Base-by-base conservation (phyloP, 2,888 invertebrate species). In the Cheilosia grossa region DNA sequence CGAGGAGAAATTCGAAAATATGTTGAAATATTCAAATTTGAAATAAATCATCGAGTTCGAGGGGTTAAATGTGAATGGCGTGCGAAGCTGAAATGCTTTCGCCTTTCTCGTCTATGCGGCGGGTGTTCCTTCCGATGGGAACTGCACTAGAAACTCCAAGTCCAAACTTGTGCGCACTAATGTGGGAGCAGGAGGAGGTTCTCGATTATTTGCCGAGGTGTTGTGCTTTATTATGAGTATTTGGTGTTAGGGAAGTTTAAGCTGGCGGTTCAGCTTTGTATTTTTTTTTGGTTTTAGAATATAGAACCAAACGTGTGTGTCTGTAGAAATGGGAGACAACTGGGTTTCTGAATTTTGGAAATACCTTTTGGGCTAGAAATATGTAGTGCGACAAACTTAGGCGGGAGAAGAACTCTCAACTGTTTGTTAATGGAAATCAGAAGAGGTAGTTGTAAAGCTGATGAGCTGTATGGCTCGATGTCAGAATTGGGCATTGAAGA, bases 11-110 rank as follows among this genome's bases (percentile, higher is more conserved):
- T 72, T 85, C 66, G 72, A 81, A 85, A 81, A 77, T 81, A 81
- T 73, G 85, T 85, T 85, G 85, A 81, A 85, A 81, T 85, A 85
- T 85, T 81, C 85, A 81, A 85, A 85, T 85, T 85, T 85, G 81
- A 81, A 81, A 81, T 81, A 85, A 85, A 81, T 85, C 85, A 81
- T 85, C 70, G 61, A 66, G 66, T 81, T 56, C 81, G 66, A 59
- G 53, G 74, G 80, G 83, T 85, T 70, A 66, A 80, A 75, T 85
- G 70, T 77, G 75, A 75, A 77, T 81, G 81, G 85, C 85, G 80
- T 83, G 83, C 69, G 58, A 80, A 82, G 51, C 49, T 56, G 82
- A 63, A 73, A 82, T 73, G 63, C 73, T 67, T 73, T 82, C 49
- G 37, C 44, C 40, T 9, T 30, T 9, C 21, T 40, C 42, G 77